Conservation (phyloP, 2,888 invertebrate species). For the Cylindroiulus punctatus region DNA sequence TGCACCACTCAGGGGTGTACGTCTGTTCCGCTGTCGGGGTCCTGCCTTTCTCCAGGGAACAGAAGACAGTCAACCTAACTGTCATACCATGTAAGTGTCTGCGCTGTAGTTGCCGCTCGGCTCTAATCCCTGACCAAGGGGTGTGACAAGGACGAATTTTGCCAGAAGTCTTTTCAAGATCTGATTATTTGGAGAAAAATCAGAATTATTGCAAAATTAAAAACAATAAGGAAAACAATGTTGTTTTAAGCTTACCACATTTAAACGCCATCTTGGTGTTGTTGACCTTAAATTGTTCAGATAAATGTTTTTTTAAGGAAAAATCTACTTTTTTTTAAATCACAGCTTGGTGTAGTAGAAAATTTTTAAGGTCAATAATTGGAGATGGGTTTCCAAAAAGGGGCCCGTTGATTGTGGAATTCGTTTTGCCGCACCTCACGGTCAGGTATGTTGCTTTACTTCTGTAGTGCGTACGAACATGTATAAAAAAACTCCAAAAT, state of each 20-base stretch:
- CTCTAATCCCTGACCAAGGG: neutral
- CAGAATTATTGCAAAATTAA: no score
- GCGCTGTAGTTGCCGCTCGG: neutral
- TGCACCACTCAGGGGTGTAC: slow-evolving; percentile 82
- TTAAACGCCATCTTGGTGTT: no score
- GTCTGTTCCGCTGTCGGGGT: slow-evolving; percentile 82
- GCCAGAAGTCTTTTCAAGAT: neutral
- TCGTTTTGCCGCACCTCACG: neutral
- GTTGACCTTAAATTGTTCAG: no score
- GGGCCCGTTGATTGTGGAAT: neutral
- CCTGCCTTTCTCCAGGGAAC: slow-evolving; percentile 66
- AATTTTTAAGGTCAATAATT: no score
- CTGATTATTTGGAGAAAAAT: no score
- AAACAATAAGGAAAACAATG: no score
- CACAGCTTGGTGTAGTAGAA: no score
- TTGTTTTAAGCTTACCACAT: no score
- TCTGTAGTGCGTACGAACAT: neutral
- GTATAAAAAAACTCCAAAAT: neutral
- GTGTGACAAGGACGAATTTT: neutral
- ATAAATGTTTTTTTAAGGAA: no score
- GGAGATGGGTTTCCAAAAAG: no score
- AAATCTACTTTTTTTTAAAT: no score
- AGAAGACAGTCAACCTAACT: slow-evolving; percentile 73
- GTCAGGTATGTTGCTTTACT: neutral
- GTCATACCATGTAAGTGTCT: slow-evolving; percentile 80